Conservation (phyloP, 1,140 invertebrate genomes). For the Drosophila asahinai region DNA sequence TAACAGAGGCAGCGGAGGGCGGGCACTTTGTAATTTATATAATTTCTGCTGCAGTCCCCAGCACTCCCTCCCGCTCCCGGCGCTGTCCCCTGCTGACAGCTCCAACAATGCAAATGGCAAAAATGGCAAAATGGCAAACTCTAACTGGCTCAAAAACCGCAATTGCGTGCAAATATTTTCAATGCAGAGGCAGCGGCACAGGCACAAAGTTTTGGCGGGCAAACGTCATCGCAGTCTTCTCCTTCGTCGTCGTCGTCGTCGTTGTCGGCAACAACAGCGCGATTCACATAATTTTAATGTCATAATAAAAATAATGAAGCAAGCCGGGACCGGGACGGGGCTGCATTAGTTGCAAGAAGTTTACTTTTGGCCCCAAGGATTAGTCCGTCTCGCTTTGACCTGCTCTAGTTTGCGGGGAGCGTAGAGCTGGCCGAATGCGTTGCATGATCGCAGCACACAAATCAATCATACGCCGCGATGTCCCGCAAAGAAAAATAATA, state of each 20-base stretch:
- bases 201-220: conserved; percentile 65
- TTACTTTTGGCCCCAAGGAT: conserved; percentile 39
- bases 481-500: background rate
- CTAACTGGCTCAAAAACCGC: conserved; percentile 70
- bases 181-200: conserved; percentile 56
- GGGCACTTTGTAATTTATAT: conserved; percentile 78
- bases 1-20: conserved; percentile 7
- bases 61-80: background rate
- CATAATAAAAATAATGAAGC: conserved; percentile 75
- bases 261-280: conserved; percentile 30
- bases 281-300: conserved; percentile 82
- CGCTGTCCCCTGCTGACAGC: conserved; percentile 55
- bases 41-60: conserved; percentile 70
- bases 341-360: conserved; percentile 46
- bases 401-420: conserved; percentile 1
- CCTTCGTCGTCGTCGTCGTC: conserved; percentile 1
- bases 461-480: conserved; percentile 49
- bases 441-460: conserved; percentile 60
- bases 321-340: conserved; percentile 1
- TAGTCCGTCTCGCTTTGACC: conserved; percentile 11
- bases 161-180: conserved; percentile 84
- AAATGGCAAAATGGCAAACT: conserved; percentile 29
- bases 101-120: conserved; percentile 76
- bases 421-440: conserved; percentile 18
- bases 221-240: conserved; percentile 16